A percentile compares a stretch with the other conserved stretches of the same genome.
These are phyloP conservation scores for Pinna nobilis DNA, from an alignment of 1,140 invertebrate genomes.

Conservation along the genomic window DNA sequence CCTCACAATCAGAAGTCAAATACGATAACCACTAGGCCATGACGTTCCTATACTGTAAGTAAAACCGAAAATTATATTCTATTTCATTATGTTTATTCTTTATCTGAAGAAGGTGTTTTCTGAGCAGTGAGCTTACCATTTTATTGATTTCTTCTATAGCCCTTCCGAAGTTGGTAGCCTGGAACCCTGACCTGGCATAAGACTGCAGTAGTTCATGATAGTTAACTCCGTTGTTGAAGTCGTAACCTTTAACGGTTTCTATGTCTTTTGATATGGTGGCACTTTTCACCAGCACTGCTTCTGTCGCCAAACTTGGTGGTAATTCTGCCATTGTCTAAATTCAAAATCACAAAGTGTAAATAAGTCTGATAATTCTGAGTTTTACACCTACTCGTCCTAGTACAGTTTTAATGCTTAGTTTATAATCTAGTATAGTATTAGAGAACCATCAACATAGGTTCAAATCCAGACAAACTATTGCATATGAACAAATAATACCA, in stretches of 20 bases:
- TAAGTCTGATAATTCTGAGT: background rate
- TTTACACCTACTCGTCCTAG: no score
- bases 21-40: no score
- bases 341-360: background rate
- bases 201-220: constrained; percentile 89
- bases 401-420: no score
- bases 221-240: constrained; percentile 94
- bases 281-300: constrained; percentile 64
- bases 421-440: no score
- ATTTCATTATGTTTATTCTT: background rate
- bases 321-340: constrained; percentile 13
- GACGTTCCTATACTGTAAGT: background rate
- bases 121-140: constrained; percentile 82
- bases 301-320: constrained; percentile 50
- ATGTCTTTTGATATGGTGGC: constrained; percentile 50
- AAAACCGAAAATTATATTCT: background rate
- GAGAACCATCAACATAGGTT: no score
- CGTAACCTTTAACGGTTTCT: constrained; percentile 79
- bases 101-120: background rate
- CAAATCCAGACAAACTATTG: no score
- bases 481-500: no score
- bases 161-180: constrained; percentile 95
- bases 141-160: constrained; percentile 93
- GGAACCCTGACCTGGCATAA: constrained; percentile 91
- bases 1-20: no score